Base-by-base conservation (phyloP, 2,888 invertebrate genomes). In the Osmoderma eremita region DNA sequence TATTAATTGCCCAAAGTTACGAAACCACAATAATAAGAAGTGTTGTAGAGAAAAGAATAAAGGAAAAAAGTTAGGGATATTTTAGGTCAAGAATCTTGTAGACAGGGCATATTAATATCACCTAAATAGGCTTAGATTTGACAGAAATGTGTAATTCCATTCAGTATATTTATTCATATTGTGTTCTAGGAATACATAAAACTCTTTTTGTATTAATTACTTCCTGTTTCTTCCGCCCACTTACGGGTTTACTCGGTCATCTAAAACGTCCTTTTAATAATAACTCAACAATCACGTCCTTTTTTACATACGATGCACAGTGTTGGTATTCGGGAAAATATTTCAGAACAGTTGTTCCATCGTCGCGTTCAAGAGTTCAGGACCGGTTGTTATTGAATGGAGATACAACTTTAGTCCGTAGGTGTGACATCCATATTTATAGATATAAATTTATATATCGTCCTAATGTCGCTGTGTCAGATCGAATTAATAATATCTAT, bases 361-460 rank as follows among this genome's bases (percentile, higher is more conserved):
- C n/a, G n/a, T n/a, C 17, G 18, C 49, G 49, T 18, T n/a, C 49
- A 20, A 18, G 49, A 49, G 49, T 49, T 49, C 49, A 49, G 49
- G 49, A 49, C 49, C 18, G 22, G 49, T 22, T 49, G 20, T 20
- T 49, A 49, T 49, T 49, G 12, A 49, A 49, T 49, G 49, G 49
- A 49, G 49, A 49, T 20, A 49, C 49, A 4, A 49, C 10, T 8
- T 10, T n/a, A 5, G 1, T 22, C n/a, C 18, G 49, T 49, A 49
- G 49, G 49, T 49, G 49, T 49, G 12, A 49, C 49, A 49, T 49
- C 49, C 49, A 49, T 49, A 49, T 49, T 49, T 30, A 30, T 30
- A 30, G 30, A 30, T 30, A 30, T 30, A 30, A 1, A 30, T 30
- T 30, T 49, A 49, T 49, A 22, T 49, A 49, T 18, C 49, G 49